A percentile compares a stretch with the other conserved stretches of the same genome.
Conservation (phyloP, 2,888 invertebrate species). For the Tortricodes alternella region DNA sequence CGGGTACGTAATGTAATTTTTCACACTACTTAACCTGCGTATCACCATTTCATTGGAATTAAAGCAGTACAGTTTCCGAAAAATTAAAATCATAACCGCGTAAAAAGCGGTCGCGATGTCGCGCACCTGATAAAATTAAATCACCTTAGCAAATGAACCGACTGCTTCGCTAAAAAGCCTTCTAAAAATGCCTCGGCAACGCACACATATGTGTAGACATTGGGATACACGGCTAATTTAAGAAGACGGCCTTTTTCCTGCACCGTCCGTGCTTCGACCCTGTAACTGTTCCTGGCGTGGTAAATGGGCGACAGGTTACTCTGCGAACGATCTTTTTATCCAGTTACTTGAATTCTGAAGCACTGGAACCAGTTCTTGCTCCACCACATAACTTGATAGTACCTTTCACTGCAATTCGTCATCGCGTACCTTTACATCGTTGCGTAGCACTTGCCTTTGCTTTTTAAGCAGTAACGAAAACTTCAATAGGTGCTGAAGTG, state of each 20-base stretch:
- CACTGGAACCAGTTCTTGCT: constrained; percentile 74
- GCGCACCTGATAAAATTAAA: constrained; percentile 12
- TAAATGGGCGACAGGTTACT: constrained; percentile 70
- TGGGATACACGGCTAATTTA: constrained; percentile 40
- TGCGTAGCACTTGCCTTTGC: constrained; percentile 38
- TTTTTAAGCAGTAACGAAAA: constrained; percentile 40
- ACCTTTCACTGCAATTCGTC: constrained; percentile 74
- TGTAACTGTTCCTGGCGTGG: constrained; percentile 37
- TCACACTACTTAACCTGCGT: background rate
- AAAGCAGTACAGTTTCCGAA: background rate
- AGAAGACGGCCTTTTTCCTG: constrained; percentile 45
- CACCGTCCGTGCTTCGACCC: constrained; percentile 47
- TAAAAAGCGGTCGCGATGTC: constrained; percentile 26
- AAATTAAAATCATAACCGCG: constrained; percentile 10
- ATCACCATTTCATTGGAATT: background rate
- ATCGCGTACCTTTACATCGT: constrained; percentile 54
- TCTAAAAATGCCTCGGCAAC: constrained; percentile 11
- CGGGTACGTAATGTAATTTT: too few relatives aligned
- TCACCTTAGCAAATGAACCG: constrained; percentile 8
- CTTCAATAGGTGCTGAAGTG: constrained; percentile 47
- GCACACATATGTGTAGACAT: constrained; percentile 7
- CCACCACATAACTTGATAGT: constrained; percentile 66
- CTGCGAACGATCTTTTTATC: constrained; percentile 76
- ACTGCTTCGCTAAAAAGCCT: constrained; percentile 13
- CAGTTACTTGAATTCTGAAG: constrained; percentile 80